Conservation (phyloP, 1,140 invertebrate genomes). For the Hermatobates lingyangjiaoensis region DNA sequence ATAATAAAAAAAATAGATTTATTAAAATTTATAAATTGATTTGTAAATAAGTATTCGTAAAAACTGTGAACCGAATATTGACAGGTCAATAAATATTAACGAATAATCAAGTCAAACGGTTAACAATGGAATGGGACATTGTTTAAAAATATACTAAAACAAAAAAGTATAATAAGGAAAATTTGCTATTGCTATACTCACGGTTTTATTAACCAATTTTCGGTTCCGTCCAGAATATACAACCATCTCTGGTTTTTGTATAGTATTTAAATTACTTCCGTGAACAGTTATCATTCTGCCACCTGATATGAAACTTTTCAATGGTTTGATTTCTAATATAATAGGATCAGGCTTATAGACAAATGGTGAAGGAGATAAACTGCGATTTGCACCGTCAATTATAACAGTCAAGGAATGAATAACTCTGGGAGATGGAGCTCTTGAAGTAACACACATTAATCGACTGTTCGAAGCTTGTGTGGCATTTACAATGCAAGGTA, state of each 20-base stretch:
- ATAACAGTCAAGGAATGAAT: conserved; percentile 44
- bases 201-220: conserved; percentile 53
- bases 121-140: neutral
- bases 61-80: neutral
- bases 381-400: conserved; percentile 67
- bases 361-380: conserved; percentile 48
- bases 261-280: conserved; percentile 76
- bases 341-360: conserved; percentile 84
- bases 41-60: too few relatives aligned
- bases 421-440: conserved; percentile 17
- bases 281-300: conserved; percentile 84
- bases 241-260: conserved; percentile 77
- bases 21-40: too few relatives aligned
- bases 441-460: conserved; percentile 70
- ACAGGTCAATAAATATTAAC: neutral
- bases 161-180: neutral
- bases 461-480: conserved; percentile 75
- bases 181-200: too few relatives aligned
- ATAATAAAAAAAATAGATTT: too few relatives aligned
- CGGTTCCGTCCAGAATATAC: conserved; percentile 51
- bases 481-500: conserved; percentile 70
- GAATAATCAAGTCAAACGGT: too few relatives aligned
- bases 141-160: neutral
- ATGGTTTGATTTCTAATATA: conserved; percentile 77
- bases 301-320: conserved; percentile 74